Base-by-base conservation (phyloP, 92 coral and sea anemone species). In the Porites evermanni region DNA sequence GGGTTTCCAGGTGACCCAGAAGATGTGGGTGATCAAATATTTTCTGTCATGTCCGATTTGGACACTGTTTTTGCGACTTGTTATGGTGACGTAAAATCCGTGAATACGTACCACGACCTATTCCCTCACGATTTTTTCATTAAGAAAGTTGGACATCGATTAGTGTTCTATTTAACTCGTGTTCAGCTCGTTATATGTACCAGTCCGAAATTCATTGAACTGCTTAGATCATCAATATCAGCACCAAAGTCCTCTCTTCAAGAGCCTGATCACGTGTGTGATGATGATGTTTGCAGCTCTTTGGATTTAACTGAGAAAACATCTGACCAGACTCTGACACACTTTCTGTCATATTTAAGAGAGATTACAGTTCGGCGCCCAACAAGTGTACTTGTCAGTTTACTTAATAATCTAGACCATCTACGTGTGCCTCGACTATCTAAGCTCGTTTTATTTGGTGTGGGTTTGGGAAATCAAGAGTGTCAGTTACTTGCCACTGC, bases 231-330 rank as follows among this genome's bases (percentile, higher is more conserved):
- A 38, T 72, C 63, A 18, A 64, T 24, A 78, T 64, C 82, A 47
- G n/a, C 70, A 44, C 81, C 81, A 38, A 9, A 59, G 16, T 13
- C 54, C 14, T 9, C 80, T 77, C 53, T 70, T 64, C 71, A 63
- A 72, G 20, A 44, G 71, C 61, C 60, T 63, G 82, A 47, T 64
- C 32, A 64, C 59, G 6, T 64, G 72, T 10, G 44, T 23, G 63
- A 78, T 10, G 23, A 75, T 16, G 79, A 75, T 29, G 4, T 1
- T 53, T 9, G 60, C 60, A 54, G 60, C 13, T 54, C 74, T 2
- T 4, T 70, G 56, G 19, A 11, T 70, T 44, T 70, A 53, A 70
- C 6, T 32, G 56, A 70, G 74, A 32, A 73, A 56, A 18, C 17
- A 2, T 47, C 50, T 16, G 8, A 14, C 17, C 74, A 69, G 6